Conservation (phyloP, 2,113 vertebrate genomes). For the Phylloscopus whistleri region DNA sequence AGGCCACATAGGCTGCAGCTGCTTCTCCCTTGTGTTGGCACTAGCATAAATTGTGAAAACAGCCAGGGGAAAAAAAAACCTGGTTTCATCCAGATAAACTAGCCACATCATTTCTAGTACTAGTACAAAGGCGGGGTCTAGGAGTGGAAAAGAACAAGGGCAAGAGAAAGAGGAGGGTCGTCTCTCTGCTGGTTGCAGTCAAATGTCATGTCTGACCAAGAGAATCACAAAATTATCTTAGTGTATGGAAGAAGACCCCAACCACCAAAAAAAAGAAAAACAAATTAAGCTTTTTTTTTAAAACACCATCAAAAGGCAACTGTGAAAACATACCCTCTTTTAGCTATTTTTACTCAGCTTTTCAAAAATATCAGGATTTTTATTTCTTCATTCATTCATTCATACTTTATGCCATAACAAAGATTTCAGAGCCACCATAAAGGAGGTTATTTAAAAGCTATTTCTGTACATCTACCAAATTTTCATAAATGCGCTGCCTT, state of each 20-base stretch:
- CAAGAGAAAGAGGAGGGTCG: background rate
- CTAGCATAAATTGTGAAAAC: background rate
- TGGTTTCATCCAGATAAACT: background rate
- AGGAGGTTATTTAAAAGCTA: background rate
- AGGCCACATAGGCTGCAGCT: background rate
- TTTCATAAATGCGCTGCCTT: background rate
- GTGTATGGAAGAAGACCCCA: background rate
- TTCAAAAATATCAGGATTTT: background rate
- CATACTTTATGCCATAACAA: background rate
- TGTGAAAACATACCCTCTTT: background rate
- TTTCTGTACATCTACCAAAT: background rate
- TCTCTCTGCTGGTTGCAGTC: background rate
- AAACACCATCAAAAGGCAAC: background rate
- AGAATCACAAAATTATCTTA: background rate
- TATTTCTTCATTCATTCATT: background rate
- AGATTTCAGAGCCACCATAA: background rate
- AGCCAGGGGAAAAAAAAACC: background rate
- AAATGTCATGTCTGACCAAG: background rate
- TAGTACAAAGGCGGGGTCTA: accelerated
- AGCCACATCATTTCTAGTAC: background rate
- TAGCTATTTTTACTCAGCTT: background rate
- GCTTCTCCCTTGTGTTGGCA: background rate
- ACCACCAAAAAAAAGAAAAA: background rate
- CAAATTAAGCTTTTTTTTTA: background rate
- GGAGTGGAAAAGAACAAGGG: background rate